A percentile compares a stretch with the other conserved stretches of the same genome.
phyloP scores from a whole-genome alignment of 2,888 invertebrate genomes.

The Biston betularia region DNA sequence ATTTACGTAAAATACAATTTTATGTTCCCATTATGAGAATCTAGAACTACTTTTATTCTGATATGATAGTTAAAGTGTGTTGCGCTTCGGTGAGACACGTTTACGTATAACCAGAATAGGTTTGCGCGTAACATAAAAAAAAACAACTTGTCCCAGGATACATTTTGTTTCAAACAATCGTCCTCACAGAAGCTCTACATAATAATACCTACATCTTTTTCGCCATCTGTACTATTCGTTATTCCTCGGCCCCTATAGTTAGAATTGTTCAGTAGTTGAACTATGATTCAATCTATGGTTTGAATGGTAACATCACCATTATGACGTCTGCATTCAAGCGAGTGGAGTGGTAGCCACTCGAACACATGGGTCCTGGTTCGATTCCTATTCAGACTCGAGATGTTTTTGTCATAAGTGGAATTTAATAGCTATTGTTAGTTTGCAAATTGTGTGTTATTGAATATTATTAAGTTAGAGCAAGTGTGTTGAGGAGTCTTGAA shows the following conservation, averaged over 20 bases:
- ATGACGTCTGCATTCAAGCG: conserved; percentile 71
- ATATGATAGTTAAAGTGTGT: too few species aligned
- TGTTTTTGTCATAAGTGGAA: conserved; percentile 65
- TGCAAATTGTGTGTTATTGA: conserved; percentile 47
- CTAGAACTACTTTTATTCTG: too few species aligned
- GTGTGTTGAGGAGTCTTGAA: conserved; percentile 36
- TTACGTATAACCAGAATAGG: too few species aligned
- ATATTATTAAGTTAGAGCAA: conserved; percentile 44
- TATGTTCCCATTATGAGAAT: too few species aligned
- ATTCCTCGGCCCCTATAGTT: conserved; percentile 68
- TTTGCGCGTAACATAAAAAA: too few species aligned
- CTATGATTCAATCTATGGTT: conserved; percentile 38
- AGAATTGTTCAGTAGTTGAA: conserved; percentile 65
- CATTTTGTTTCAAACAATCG: neutral
- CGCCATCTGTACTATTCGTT: conserved; percentile 31
- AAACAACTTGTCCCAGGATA: too few species aligned
- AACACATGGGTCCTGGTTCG: conserved; percentile 79
- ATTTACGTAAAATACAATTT: too few species aligned
- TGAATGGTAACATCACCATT: conserved; percentile 64
- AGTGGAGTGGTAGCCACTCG: conserved; percentile 67
- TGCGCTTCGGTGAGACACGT: too few species aligned
- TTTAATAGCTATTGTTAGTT: conserved; percentile 50
- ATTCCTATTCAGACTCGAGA: conserved; percentile 77
- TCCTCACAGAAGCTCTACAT: conserved; percentile 19
- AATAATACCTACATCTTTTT: conserved; percentile 1